Evolutionary conservation across 2,888 invertebrate species (phyloP).

Genomic region (Stenodema calcarata): DNA sequence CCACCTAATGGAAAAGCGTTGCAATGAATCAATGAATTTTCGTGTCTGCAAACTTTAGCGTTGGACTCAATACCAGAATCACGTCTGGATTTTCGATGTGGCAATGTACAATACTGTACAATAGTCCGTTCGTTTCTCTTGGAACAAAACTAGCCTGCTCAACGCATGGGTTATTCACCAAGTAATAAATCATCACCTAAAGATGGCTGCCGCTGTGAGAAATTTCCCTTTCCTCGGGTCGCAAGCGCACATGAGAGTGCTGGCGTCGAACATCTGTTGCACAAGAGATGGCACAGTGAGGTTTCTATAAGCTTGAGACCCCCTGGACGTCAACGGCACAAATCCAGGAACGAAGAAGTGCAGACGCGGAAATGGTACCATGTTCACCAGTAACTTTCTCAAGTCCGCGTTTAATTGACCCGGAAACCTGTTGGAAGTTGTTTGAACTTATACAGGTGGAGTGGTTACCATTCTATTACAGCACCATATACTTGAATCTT

Average conservation of each 20-base stretch:
- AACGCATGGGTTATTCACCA: too few species aligned
- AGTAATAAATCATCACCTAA: conserved; percentile 38
- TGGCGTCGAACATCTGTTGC: conserved; percentile 51
- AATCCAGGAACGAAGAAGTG: conserved; percentile 68
- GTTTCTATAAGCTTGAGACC: conserved; percentile 37
- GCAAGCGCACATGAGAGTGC: conserved; percentile 46
- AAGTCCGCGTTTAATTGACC: conserved; percentile 53
- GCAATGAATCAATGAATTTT: too few species aligned
- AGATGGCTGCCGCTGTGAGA: conserved; percentile 53
- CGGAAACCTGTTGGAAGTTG: conserved; percentile 58
- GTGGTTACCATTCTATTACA: too few species aligned
- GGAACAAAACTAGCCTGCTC: too few species aligned
- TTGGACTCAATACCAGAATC: too few species aligned
- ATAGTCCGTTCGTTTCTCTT: too few species aligned
- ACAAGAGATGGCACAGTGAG: conserved; percentile 47
- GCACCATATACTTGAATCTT: too few species aligned
- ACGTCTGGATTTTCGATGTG: too few species aligned
- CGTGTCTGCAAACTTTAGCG: too few species aligned
- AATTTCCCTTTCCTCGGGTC: conserved; percentile 52
- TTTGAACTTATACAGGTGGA: too few species aligned
- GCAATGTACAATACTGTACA: too few species aligned
- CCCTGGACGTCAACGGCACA: conserved; percentile 63
- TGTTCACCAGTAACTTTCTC: conserved; percentile 52
- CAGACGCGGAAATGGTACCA: conserved; percentile 60
- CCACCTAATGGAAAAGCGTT: too few species aligned